phyloP scores from a whole-genome alignment of 2,888 invertebrate species.

The Ischnus inquisitorius region DNA sequence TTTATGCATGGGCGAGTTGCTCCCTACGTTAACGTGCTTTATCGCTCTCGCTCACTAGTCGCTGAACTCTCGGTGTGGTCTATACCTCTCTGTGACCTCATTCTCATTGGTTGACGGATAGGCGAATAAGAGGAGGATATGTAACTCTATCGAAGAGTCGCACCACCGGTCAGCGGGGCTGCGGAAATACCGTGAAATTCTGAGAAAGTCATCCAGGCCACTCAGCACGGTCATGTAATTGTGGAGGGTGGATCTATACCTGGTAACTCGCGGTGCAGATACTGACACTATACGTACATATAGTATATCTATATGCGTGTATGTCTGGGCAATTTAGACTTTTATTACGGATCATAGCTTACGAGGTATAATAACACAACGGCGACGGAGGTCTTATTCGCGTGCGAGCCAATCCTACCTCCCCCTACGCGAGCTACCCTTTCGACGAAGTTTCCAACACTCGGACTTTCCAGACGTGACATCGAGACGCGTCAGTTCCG shows the following conservation, averaged over 20 bases:
- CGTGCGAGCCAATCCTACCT: background rate
- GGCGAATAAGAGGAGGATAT: conserved; percentile 3
- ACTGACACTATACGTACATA: background rate
- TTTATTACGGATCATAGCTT: background rate
- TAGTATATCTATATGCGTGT: background rate
- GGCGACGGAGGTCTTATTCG: conserved; percentile 10
- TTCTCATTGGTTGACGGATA: conserved; percentile 2
- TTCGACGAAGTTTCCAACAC: background rate
- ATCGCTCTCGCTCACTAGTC: background rate
- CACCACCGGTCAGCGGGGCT: conserved; percentile 10
- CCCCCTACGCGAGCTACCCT: background rate
- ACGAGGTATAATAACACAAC: background rate
- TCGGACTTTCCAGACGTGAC: background rate
- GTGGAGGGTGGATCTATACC: background rate
- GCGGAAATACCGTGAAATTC: conserved; percentile 50
- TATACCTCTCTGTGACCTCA: conserved; percentile 17
- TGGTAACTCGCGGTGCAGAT: background rate
- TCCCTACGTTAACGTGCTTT: background rate
- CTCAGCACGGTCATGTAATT: conserved; percentile 2
- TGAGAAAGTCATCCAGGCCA: conserved; percentile 59
- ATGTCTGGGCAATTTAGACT: background rate
- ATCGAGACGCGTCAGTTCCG: background rate
- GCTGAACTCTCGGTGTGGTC: background rate
- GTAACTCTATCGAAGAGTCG: conserved; percentile 41
- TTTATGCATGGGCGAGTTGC: background rate